Evolutionary conservation across 2,113 vertebrate species (phyloP), one percentile per base, ranked within the genome.

Genomic region (Daphoenositta chrysoptera): DNA sequence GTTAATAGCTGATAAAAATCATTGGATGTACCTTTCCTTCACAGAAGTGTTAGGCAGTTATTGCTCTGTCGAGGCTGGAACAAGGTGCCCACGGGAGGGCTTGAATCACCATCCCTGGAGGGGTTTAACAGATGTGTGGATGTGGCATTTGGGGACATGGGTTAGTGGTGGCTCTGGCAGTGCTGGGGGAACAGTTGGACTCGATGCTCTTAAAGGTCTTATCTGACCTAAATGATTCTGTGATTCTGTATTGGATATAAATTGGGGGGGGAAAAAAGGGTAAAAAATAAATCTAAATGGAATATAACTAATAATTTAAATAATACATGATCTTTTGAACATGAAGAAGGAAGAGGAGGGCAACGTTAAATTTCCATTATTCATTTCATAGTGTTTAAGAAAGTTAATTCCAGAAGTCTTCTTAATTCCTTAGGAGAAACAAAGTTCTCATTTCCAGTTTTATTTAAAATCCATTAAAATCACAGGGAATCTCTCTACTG

Each of bases 191-290:
- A 7, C 4, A 8, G 16, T 9, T 61, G 47, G 12, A 30, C 26
- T 71, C 1, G 0, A 6, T 69, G 58, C 15, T 53, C 48, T 57
- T 16, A 26, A 35, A 81, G 45, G 35, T 44, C 15, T 71, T 80
- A 40, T 70, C 28, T 28, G 33, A 6, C 28, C 40, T 26, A 8
- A 28, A 21, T 9, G 15, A 27, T n/a, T 79, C 42, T 37, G 0
- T 17, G 8, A 21, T 64, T 79, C 39, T 42, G 5, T 63, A 23
- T 35, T 72, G 33, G 13, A 28, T 76, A n/a, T 16, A 45, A 50
- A 35, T 24, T 9, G 9, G 5, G 12, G 0, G 9, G 5, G 12
- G 0, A 1, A 10, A 7, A 42, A 77, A 15, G 8, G 20, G 9
- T 73, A 11, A 68, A 71, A 79, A 3, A 10, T 50, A 50, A 64